These are phyloP conservation scores for Solen grandis DNA, from an alignment of 1,140 invertebrate species.

Conservation along the genomic window DNA sequence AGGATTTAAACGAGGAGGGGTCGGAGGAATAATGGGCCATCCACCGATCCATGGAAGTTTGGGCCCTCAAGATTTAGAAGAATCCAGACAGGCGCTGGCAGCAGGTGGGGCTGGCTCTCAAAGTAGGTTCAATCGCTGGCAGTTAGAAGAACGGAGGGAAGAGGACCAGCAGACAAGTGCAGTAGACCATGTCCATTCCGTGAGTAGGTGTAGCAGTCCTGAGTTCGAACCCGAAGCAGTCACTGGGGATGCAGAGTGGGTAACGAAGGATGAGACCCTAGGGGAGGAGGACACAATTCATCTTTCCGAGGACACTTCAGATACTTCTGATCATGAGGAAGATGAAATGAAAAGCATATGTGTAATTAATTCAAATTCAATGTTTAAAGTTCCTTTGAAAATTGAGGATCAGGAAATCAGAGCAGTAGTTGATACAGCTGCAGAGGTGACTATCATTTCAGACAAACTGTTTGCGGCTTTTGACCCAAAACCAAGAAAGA, in stretches of 20 bases:
- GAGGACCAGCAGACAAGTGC: neutral
- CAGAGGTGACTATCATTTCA: constrained; percentile 15
- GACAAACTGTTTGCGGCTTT: too few species aligned
- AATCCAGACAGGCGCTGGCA: neutral
- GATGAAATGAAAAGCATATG: neutral
- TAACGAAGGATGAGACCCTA: too few species aligned
- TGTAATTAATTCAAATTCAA: neutral
- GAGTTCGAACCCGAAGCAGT: neutral
- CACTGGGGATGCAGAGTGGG: neutral
- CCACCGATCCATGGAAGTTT: too few species aligned
- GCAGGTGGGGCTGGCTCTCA: neutral
- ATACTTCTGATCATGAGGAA: too few species aligned
- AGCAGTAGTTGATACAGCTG: too few species aligned
- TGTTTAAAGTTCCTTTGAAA: too few species aligned
- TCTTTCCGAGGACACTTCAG: too few species aligned
- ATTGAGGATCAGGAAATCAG: too few species aligned
- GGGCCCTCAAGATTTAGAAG: too few species aligned
- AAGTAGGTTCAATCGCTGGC: neutral
- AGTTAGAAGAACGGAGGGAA: neutral
- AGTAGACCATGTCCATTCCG: neutral
- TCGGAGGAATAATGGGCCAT: constrained; percentile 18
- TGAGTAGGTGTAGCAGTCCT: neutral
- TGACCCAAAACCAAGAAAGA: too few species aligned
- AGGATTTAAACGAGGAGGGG: constrained; percentile 21
- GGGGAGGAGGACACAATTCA: too few species aligned